Evolutionary conservation across 2,113 vertebrate species (phyloP), one percentile per base, ranked within the genome.

Genomic region (Oostethus manadensis): DNA sequence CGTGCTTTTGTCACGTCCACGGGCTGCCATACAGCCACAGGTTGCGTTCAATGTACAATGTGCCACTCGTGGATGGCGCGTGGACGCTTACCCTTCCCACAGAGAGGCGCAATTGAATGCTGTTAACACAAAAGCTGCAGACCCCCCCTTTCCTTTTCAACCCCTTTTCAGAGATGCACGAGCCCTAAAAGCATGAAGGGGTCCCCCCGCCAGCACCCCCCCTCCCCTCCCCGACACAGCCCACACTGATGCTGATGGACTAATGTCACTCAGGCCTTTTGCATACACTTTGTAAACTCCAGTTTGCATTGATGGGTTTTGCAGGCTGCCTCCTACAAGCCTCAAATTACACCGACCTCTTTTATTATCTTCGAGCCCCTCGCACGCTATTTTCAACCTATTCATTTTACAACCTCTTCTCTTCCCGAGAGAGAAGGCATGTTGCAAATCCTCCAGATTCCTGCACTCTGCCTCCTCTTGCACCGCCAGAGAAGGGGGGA

Each of bases 371-470:
- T 67, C 51, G 69, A 78, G 86, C 81, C 82, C 84, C 84, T 80
- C 71, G 78, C 83, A 84, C 87, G 88, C 84, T 82, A 85, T 89
- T 88, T 88, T 83, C 84, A 81, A 88, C 85, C 83, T 84, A 87
- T 90, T 84, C 87, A 81, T 88, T 88, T 89, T 88, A 86, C 84
- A 81, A 82, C 84, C 84, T 79, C 70, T 64, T 66, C 81, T 87
- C 81, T 87, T 85, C 88, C 84, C 85, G 78, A 75, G 88, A 90
- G 87, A 87, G 76, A 78, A 87, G 79, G 83, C 86, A 80, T 83
- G 83, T 82, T 82, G 76, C 87, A 86, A 87, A 88, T 89, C 86
- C 84, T 77, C 70, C 71, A 88, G 86, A 88, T 89, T 84, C 87
- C 81, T 79, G 76, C 78, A 83, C 78, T 77, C 75, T 83, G 66